Base-by-base conservation (phyloP, 2,797 vertebrate species). In the Oreortyx pictus region DNA sequence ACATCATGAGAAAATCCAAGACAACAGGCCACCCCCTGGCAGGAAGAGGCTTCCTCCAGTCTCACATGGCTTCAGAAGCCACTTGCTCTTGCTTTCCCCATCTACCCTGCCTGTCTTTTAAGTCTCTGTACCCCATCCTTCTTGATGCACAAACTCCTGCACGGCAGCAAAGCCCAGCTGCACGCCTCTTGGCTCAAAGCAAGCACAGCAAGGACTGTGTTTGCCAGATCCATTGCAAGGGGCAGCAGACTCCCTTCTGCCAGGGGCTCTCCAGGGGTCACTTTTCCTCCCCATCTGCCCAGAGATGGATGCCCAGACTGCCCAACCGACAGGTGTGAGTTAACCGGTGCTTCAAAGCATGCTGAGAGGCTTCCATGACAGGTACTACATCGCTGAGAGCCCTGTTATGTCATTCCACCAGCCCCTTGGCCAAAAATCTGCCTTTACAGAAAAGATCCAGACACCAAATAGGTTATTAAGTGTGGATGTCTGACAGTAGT, bases 381-480 rank as follows among this genome's bases (percentile, higher is more conserved):
- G 93, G 91, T 68, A 88, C 72, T 33, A 3, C 4, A 6, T 15
- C 72, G 80, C 78, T 62, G 75, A 86, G 84, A 27, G 25, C 88
- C 74, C 91, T 43, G 6, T 77, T 92, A 18, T 41, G 82, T 91
- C 95, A 62, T 59, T 47, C 61, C 84, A 61, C 33, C 68, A 22
- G 3, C 49, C 81, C 75, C 61, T 10, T 44, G 82, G 95, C 93
- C 93, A 89, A 75, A 88, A 93, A 94, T 5, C 77, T 91, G 88
- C 94, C 91, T 92, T 43, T 47, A 82, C 52, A 37, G 95, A 92
- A 35, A 60, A 94, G 79, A 96, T 74, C 91, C 91, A 93, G 91
- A 82, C 89, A 73, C 91, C 20, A 52, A 82, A 39, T 1, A 2
- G 6, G 13, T 86, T 86, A 77, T 89, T 74, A 95, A 96, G 72